Conservation (phyloP, 2,113 vertebrate species). For the Leptobrachium leishanense region DNA sequence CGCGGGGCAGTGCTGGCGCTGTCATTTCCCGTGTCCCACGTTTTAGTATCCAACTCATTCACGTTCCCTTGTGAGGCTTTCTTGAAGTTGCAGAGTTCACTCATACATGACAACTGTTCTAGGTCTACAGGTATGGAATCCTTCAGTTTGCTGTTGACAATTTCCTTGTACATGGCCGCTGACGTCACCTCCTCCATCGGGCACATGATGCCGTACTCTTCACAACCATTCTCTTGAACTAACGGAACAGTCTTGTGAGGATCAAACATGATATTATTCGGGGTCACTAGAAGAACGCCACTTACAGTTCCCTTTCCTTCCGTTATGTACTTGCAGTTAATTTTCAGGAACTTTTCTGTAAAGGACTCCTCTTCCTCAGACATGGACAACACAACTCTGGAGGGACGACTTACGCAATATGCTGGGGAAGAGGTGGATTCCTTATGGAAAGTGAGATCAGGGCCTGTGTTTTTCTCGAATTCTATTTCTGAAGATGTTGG, state of each 20-base stretch:
- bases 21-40: constrained; percentile 78
- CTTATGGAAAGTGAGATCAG: constrained; percentile 74
- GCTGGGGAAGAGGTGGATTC: constrained; percentile 71
- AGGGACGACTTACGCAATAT: constrained; percentile 73
- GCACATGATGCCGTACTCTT: constrained; percentile 99
- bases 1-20: constrained; percentile 81
- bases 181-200: constrained; percentile 97
- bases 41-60: constrained; percentile 74
- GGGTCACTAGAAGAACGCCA: constrained; percentile 94
- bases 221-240: constrained; percentile 93
- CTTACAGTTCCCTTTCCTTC: constrained; percentile 92
- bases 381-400: constrained; percentile 90
- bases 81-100: constrained; percentile 77
- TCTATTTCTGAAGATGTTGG: constrained; percentile 95
- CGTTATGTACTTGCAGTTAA: constrained; percentile 98
- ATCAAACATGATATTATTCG: constrained; percentile 99
- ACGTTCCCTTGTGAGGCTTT: constrained; percentile 63
- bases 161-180: constrained; percentile 90
- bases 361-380: constrained; percentile 98
- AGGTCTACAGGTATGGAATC: constrained; percentile 81
- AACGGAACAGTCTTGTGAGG: constrained; percentile 93
- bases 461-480: constrained; percentile 89
- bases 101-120: constrained; percentile 72
- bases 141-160: constrained; percentile 91
- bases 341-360: constrained; percentile 98